Evolutionary conservation across 2,888 invertebrate genomes (phyloP), one percentile per base, ranked within the genome.

Genomic region (Yponomeuta plumbellus): DNA sequence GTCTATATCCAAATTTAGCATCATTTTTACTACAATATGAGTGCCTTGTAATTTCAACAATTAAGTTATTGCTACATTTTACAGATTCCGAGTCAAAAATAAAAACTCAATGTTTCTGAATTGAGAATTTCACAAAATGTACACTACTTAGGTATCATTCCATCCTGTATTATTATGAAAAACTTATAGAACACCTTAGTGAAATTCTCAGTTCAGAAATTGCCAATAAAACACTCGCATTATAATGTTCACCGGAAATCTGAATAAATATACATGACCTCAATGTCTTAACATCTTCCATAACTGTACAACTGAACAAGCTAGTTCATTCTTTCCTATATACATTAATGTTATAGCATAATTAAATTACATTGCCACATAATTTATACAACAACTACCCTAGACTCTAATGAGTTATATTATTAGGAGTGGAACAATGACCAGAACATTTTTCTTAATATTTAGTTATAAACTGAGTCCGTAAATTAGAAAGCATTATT

Each of bases 361-460:
- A 26, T 39, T 34, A 34, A 34, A 34, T 34, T 34, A 34, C 34
- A 34, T 34, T 34, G 34, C 34, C 34, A 34, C 34, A 58, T 65
- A 57, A 59, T 59, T 59, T 58, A 58, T 22, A 21, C 58, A 20
- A 20, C 57, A 10, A 58, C 56, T 20, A 56, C 70, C 68, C 69
- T 71, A 70, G 68, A 70, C 68, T 34, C 34, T 34, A 34, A 26
- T 26, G 4, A 44, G 77, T 76, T 52, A 52, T 2, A n/a, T 75
- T 78, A 82, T 79, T 84, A 86, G 81, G 81, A 83, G 81, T 80
- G 80, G 76, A 66, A 66, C 52, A 83, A 76, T 86, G 86, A 87
- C 87, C 85, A 87, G 86, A 87, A 86, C 80, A 80, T 76, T 81
- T 52, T 61, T 61, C 61, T 34, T 61, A 82, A 79, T 75, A 62